A percentile compares a stretch with the other conserved stretches of the same genome.
Conservation (phyloP, 1,140 invertebrate genomes). For the Ips typographus region DNA sequence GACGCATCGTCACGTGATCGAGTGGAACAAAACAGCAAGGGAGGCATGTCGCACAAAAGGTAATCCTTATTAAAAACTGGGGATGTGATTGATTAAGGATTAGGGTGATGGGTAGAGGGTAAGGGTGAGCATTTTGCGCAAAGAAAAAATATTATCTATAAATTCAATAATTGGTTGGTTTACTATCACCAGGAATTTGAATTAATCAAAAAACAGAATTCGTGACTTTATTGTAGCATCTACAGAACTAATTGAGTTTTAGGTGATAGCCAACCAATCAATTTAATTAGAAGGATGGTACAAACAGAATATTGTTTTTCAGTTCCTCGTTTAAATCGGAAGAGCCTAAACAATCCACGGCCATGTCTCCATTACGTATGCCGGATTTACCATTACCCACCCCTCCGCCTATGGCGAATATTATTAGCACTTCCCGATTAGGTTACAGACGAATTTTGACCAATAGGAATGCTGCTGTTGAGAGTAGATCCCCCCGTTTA, state of each 20-base stretch:
- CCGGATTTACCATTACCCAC: slow-evolving; percentile 49
- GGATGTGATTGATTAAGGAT: slow-evolving; percentile 2
- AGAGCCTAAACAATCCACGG: slow-evolving; percentile 20
- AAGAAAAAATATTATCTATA: too few relatives aligned
- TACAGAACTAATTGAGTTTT: too few relatives aligned
- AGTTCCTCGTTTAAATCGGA: neutral
- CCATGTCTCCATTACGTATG: slow-evolving; percentile 39
- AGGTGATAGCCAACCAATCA: too few relatives aligned
- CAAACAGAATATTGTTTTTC: too few relatives aligned
- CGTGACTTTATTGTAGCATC: too few relatives aligned
- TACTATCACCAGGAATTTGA: too few relatives aligned
- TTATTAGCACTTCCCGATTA: slow-evolving; percentile 47
- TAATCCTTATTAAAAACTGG: neutral
- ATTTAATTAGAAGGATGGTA: too few relatives aligned
- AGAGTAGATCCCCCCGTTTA: slow-evolving; percentile 45
- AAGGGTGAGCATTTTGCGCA: neutral
- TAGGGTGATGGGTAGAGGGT: neutral
- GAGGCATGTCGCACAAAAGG: slow-evolving; percentile 27
- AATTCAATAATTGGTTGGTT: too few relatives aligned
- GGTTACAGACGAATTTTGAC: slow-evolving; percentile 45
- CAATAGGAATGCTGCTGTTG: slow-evolving; percentile 28
- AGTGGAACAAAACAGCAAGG: slow-evolving; percentile 1
- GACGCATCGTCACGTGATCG: slow-evolving; percentile 19
- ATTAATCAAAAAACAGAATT: too few relatives aligned
- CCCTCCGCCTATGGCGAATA: slow-evolving; percentile 50